Percentiles rank a stretch among this genome's conserved stretches.
Evolutionary conservation across 2,113 vertebrate genomes (phyloP).

Genomic region (Rattus norvegicus): DNA sequence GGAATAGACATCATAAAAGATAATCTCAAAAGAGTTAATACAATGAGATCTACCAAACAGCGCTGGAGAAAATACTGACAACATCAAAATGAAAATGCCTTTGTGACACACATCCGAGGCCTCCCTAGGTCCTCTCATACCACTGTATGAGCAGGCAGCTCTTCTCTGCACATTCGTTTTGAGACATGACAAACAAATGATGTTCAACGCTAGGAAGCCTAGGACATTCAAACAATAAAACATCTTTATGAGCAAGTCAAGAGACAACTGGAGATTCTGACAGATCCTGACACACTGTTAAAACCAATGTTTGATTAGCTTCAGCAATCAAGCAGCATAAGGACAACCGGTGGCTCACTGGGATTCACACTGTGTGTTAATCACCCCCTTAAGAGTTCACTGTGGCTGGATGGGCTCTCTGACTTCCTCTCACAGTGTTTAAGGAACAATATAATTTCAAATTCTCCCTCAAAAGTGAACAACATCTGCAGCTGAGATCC

Average conservation of each 20-base stretch:
- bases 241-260: neutral
- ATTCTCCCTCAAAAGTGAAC: conserved; percentile 73
- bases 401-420: conserved; percentile 71
- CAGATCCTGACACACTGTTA: conserved; percentile 33
- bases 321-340: conserved; percentile 80
- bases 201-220: conserved; percentile 23
- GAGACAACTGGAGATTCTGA: conserved; percentile 61
- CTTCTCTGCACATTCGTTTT: neutral
- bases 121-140: neutral
- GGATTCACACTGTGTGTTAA: conserved; percentile 68
- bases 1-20: neutral
- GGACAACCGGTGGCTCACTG: conserved; percentile 79
- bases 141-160: neutral
- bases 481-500: conserved; percentile 62
- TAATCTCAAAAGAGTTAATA: conserved; percentile 42
- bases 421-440: conserved; percentile 77
- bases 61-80: neutral
- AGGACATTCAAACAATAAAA: conserved; percentile 59
- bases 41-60: neutral
- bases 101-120: neutral
- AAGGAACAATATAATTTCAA: conserved; percentile 75
- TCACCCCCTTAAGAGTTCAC: conserved; percentile 70
- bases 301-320: conserved; percentile 22
- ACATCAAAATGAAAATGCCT: conserved; percentile 1
- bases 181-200: conserved; percentile 40